A percentile compares a stretch with the other conserved stretches of the same genome.
Conservation (phyloP, 1,140 invertebrate genomes). For the Neuroterus valhalla region DNA sequence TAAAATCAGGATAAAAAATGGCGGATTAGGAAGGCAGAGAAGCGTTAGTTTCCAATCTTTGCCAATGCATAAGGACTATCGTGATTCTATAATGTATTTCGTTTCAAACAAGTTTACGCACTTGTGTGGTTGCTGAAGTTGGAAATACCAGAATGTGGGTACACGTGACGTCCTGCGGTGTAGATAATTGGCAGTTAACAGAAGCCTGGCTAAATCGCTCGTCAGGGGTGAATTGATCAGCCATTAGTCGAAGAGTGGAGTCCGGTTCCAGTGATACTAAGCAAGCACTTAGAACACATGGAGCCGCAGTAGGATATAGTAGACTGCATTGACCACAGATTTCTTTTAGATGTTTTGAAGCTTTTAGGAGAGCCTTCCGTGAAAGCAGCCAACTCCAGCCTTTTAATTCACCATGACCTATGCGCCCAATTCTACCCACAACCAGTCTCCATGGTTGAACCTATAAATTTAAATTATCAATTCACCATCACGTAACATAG, state of each 20-base stretch:
- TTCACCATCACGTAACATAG: no score
- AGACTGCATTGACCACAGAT: constrained; percentile 92
- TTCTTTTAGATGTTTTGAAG: constrained; percentile 91
- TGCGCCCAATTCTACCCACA: constrained; percentile 94
- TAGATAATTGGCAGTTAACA: constrained; percentile 89
- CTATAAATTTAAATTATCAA: constrained; percentile 45
- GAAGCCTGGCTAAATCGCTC: constrained; percentile 91
- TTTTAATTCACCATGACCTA: constrained; percentile 98
- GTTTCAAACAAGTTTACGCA: constrained; percentile 64
- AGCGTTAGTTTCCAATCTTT: no score
- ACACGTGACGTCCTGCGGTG: constrained; percentile 94
- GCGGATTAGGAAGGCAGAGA: no score
- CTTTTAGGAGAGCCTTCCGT: constrained; percentile 90
- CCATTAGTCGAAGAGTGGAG: constrained; percentile 93
- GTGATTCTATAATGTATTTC: neutral
- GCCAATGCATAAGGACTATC: no score
- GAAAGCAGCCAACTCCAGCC: constrained; percentile 96
- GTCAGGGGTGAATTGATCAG: constrained; percentile 95
- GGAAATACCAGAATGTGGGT: constrained; percentile 99
- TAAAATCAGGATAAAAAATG: no score
- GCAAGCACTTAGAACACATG: constrained; percentile 96
- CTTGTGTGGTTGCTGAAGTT: constrained; percentile 96
- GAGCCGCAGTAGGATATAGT: constrained; percentile 86
- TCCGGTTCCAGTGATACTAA: constrained; percentile 97
- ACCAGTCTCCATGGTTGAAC: constrained; percentile 95